Base-by-base conservation (phyloP, 1,140 invertebrate genomes). In the Sinella curviseta region DNA sequence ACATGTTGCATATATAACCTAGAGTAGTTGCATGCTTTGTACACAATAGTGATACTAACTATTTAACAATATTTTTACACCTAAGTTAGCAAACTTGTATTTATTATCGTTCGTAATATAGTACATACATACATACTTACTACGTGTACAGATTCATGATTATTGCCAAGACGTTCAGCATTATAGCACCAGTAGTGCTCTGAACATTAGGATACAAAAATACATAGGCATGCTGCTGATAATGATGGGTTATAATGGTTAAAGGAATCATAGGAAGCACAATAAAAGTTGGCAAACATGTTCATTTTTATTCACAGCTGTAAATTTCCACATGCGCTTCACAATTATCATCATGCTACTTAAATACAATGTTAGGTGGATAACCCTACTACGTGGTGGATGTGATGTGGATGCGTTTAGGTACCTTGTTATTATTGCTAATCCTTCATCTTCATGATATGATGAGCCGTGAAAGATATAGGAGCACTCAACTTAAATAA, bases 261-360 rank as follows among this genome's bases (percentile, higher is more conserved):
- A n/a, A n/a, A n/a, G n/a, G n/a, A n/a, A n/a, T n/a, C n/a, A n/a
- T n/a, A n/a, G n/a, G n/a, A n/a, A n/a, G n/a, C n/a, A n/a, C n/a
- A n/a, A n/a, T n/a, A n/a, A n/a, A n/a, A n/a, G n/a, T n/a, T 60
- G 24, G 57, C 57, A 26, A 60, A 3, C 24, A 60, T 60, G 30
- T 70, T 70, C 31, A 31, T 31, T 70, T 65, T 65, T 65, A 16
- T 33, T 70, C 65, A 33, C 65, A 70, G 65, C 65, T 70, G 65
- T 17, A 70, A 70, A 70, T 8, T 70, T 31, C 65, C 26, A 31
- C 31, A 31, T 70, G 65, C 26, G 31, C 12, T 14, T 31, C 12
- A 4, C 24, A n/a, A 60, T 33, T 30, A 31, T 70, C 3, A 24
- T 33, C 30, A 24, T 31, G 31, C 2, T 33, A 70, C 24, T 14